phyloP scores from a whole-genome alignment of 1,140 invertebrate species.

The Teleogryllus occipitalis region DNA sequence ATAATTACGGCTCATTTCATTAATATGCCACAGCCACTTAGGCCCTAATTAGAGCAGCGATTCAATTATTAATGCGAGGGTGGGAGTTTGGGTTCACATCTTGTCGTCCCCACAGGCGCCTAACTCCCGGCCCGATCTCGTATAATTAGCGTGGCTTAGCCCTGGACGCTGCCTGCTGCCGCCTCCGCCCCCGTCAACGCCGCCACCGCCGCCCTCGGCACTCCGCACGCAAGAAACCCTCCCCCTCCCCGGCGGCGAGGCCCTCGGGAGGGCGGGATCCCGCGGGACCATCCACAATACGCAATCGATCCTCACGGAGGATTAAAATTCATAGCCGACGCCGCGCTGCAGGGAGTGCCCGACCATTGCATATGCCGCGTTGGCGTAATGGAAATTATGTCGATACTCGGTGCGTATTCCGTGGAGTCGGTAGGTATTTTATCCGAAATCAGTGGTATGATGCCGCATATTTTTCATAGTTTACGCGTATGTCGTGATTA shows the following conservation, averaged over 20 bases:
- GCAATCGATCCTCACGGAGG: neutral
- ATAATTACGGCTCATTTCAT: constrained; percentile 5
- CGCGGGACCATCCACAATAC: neutral
- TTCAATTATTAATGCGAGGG: constrained; percentile 1
- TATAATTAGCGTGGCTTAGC: neutral
- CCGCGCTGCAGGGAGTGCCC: neutral
- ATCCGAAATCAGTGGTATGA: neutral
- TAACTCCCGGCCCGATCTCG: neutral
- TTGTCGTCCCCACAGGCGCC: neutral
- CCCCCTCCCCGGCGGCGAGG: neutral
- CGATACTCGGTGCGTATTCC: neutral
- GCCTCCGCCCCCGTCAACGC: neutral
- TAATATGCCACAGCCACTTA: constrained; percentile 4
- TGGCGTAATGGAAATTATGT: neutral
- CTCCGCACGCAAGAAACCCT: neutral
- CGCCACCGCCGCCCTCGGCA: neutral
- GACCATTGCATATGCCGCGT: neutral
- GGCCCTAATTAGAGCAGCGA: neutral
- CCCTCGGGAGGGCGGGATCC: neutral
- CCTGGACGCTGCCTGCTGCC: neutral
- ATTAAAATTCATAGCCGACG: neutral
- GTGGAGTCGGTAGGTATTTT: neutral
- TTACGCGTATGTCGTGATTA: neutral
- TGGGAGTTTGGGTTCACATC: neutral
- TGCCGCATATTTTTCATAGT: neutral